These are phyloP conservation scores for Caenorhabditis becei DNA, from an alignment of 2,888 invertebrate species.

Conservation along the genomic window DNA sequence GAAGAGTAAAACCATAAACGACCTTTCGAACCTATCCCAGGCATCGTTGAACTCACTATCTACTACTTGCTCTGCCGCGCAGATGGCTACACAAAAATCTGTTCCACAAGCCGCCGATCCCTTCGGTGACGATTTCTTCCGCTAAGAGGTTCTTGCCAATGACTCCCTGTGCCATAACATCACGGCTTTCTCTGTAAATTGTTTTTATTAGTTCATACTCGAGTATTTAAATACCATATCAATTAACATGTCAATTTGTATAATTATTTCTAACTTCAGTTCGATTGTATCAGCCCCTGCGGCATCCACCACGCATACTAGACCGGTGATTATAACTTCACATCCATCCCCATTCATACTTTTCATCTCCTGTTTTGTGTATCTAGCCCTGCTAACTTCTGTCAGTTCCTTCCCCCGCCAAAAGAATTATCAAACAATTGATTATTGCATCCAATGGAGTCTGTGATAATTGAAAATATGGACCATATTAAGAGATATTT, in stretches of 20 bases:
- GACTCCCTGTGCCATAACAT: constrained; percentile 27
- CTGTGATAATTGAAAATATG: constrained; percentile 3
- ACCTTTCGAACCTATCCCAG: constrained; percentile 30
- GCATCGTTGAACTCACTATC: constrained; percentile 66
- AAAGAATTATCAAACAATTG: neutral
- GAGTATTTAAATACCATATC: no score
- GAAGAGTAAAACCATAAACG: neutral
- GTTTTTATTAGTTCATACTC: no score
- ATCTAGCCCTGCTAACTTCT: constrained; percentile 1
- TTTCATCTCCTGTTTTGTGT: constrained; percentile 19
- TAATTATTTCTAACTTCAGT: neutral
- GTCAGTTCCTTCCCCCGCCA: neutral
- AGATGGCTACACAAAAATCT: constrained; percentile 48
- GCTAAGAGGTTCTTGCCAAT: constrained; percentile 46
- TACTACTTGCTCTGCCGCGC: constrained; percentile 56
- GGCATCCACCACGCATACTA: constrained; percentile 13
- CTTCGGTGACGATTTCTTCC: constrained; percentile 74
- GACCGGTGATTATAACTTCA: constrained; percentile 47
- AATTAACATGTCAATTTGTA: neutral
- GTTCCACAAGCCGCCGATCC: constrained; percentile 60
- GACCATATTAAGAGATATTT: neutral
- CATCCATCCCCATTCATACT: neutral
- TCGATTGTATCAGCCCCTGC: neutral
- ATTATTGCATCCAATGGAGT: constrained; percentile 12
- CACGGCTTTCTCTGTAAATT: constrained; percentile 33